Evolutionary conservation across 2,113 vertebrate genomes (phyloP), one percentile per base, ranked within the genome.

Genomic region (Smithornis capensis): DNA sequence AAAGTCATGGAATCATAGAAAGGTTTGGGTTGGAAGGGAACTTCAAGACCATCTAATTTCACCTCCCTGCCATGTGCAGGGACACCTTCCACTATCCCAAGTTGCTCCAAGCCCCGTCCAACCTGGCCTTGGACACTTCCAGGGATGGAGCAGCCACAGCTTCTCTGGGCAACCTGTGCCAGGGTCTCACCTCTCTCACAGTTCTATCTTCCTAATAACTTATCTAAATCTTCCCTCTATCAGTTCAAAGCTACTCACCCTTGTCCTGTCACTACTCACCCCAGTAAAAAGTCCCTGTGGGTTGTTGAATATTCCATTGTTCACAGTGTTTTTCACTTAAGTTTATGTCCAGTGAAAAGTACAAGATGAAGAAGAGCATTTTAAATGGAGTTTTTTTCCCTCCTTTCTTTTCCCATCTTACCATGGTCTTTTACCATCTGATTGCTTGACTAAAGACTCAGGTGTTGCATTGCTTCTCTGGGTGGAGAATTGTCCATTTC

Each of bases 31-130:
- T 56, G 15, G 15, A 77, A 63, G 8, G 31, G 12, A 33, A 33
- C 23, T 33, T 56, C 12, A 83, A 49, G 7, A 37, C 4, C 22
- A 23, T 42, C 9, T 18, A 31, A 25, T 49, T 12, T 25, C 3
- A 22, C 31, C 3, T 10, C 4, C 12, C 17, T 67, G 8, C 23
- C 38, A 45, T 23, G n/a, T 4, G 6, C 59, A 44, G 23, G 28
- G 55, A 62, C 16, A 40, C 0, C 6, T 89, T 1, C 29, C 47
- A 31, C 24, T 0, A 0, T 21, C 21, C 14, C 47, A 68, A 6
- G 15, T 0, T 53, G 11, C 9, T 62, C 47, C 70, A 60, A 68
- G 15, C 5, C 2, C 2, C 0, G 0, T 27, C 37, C 68, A 59
- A 0, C 45, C 69, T 38, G 53, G 19, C 28, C 59, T 56, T 56